Percentiles rank a stretch among this genome's conserved stretches.
Conservation (phyloP, 1,140 invertebrate genomes). For the Drusus annulatus region DNA sequence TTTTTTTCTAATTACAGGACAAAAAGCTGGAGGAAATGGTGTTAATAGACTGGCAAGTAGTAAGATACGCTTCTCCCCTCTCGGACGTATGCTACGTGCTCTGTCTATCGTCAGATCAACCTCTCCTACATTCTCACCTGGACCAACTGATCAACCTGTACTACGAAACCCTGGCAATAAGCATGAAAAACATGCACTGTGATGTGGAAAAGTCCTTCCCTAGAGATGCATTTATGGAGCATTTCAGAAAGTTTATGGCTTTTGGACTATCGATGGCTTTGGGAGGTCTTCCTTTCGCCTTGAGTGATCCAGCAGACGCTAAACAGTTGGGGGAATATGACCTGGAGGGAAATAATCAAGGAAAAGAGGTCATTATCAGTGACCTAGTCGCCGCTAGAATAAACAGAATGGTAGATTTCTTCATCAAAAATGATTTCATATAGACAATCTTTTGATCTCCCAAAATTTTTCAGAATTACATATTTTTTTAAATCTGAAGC, state of each 20-base stretch:
- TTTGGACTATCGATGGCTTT: conserved; percentile 63
- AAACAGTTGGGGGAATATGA: conserved; percentile 40
- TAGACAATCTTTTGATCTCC: neutral
- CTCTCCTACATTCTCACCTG: conserved; percentile 67
- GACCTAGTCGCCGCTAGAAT: neutral
- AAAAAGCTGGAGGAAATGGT: conserved; percentile 63
- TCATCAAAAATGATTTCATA: conserved; percentile 14
- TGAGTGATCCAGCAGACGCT: conserved; percentile 59
- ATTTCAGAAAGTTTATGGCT: conserved; percentile 62
- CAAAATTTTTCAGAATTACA: no score
- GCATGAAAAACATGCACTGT: conserved; percentile 64
- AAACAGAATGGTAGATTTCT: conserved; percentile 13
- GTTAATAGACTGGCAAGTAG: conserved; percentile 74
- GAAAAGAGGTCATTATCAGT: neutral
- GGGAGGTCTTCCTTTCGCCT: conserved; percentile 63
- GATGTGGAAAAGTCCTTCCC: conserved; percentile 68
- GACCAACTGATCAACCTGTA: conserved; percentile 71
- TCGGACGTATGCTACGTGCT: conserved; percentile 74
- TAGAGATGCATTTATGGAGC: conserved; percentile 62
- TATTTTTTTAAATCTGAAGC: no score
- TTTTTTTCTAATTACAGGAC: conserved; percentile 56
- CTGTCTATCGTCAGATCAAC: conserved; percentile 70
- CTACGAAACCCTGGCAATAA: conserved; percentile 67
- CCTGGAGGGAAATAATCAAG: conserved; percentile 21
- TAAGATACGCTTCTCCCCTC: conserved; percentile 72